Conservation (phyloP, 37 sponge, comb jelly and placozoan genomes). For the Agelas oroides region DNA sequence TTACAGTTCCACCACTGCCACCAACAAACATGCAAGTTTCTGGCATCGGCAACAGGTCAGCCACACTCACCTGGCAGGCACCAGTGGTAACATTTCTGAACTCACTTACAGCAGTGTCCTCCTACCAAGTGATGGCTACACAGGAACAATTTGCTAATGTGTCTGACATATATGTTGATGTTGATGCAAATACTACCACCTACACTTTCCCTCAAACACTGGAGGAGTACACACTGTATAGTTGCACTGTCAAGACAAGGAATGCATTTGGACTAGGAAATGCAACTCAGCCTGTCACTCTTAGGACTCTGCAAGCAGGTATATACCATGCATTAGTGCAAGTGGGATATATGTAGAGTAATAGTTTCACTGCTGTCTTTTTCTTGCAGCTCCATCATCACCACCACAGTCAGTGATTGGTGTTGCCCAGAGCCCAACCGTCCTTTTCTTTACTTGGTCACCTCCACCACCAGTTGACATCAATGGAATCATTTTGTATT, state of each 20-base stretch:
- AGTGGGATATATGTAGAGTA: neutral
- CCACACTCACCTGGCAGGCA: neutral
- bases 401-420: neutral
- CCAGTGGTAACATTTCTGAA: constrained; percentile 1
- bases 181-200: neutral
- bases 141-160: neutral
- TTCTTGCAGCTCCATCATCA: neutral
- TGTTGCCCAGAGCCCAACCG: neutral
- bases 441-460: neutral
- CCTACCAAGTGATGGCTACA: neutral
- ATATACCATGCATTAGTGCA: neutral
- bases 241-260: neutral
- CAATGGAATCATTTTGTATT: constrained; percentile 20
- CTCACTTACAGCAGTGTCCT: neutral
- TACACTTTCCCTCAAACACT: neutral
- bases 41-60: neutral
- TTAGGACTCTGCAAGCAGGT: constrained; percentile 10
- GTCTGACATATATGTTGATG: neutral
- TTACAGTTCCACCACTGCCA: neutral
- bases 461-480: constrained; percentile 4
- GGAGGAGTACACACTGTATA: constrained; percentile 12
- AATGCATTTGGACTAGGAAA: neutral
- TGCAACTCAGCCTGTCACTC: neutral
- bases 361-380: neutral
- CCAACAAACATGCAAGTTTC: neutral